A percentile compares a stretch with the other conserved stretches of the same genome.
These are phyloP conservation scores for Mythimna lalbum DNA, from an alignment of 2,888 invertebrate species.

Conservation along the genomic window DNA sequence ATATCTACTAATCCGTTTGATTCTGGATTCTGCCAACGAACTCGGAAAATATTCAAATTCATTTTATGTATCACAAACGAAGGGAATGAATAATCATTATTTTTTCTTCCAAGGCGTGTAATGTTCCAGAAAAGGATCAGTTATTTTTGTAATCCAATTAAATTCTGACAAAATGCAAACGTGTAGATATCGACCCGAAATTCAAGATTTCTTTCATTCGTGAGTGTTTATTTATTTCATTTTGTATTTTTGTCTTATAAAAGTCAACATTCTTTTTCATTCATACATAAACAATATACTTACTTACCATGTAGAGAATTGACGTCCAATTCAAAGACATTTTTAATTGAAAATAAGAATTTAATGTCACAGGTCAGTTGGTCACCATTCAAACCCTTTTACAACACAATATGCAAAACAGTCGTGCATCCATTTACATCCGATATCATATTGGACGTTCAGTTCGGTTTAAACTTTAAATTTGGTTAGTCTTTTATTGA, in stretches of 20 bases:
- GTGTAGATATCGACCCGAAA: not conserved
- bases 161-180: constrained; percentile 10
- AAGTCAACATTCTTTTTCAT: not conserved
- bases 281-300: constrained; percentile 16
- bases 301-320: not conserved
- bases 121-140: constrained; percentile 37
- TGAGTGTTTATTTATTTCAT: not conserved
- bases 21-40: constrained; percentile 36
- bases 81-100: constrained; percentile 45
- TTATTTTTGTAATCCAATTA: constrained; percentile 33
- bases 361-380: constrained; percentile 63
- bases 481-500: constrained; percentile 36
- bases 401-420: constrained; percentile 73
- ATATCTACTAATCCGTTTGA: constrained; percentile 40
- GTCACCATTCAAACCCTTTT: constrained; percentile 67
- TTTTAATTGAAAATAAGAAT: constrained; percentile 56
- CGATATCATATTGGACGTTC: constrained; percentile 60
- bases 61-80: constrained; percentile 29
- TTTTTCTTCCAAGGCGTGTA: constrained; percentile 47
- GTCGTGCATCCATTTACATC: constrained; percentile 73
- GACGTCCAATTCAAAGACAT: constrained; percentile 16
- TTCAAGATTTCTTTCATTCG: constrained; percentile 2
- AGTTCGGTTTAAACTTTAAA: constrained; percentile 38
- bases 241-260: not conserved
- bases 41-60: constrained; percentile 48